Evolutionary conservation across 2,797 vertebrate genomes (phyloP), one percentile per base, ranked within the genome.

Genomic region (Pipistrellus kuhlii): DNA sequence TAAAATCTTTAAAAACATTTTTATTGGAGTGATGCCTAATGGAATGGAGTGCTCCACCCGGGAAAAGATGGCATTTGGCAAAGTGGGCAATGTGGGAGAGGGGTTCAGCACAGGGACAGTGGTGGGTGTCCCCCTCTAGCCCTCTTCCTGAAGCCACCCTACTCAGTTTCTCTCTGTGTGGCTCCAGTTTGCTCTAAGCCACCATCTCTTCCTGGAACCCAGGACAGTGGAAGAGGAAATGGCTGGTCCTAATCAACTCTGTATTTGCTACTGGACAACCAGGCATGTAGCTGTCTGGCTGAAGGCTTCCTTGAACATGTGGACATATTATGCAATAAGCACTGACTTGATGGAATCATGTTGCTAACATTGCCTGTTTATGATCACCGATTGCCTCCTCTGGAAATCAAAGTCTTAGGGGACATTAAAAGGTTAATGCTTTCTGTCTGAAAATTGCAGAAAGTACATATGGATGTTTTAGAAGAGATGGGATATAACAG

Each of bases 401-500:
- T 99, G 97, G 99, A 99, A 98, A 99, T 99, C 97, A 99, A 99
- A 97, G 98, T 99, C 81, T 97, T 99, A 85, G 99, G 99, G 7
- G 99, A 99, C 97, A 99, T 99, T 98, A 99, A 99, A 97, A 98
- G 99, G 77, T 98, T 99, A 25, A 99, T 99, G 99, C 95, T 99
- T 75, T 99, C 99, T 14, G 98, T 99, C 84, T 99, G 99, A 83
- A 99, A 99, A 87, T 98, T 99, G 11, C 99, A 99, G 98, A 99
- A 99, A 97, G 99, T 99, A 96, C 99, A 99, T 75, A 25, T 98
- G 0, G 99, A 99, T 10, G 96, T 99, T 73, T 96, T 99, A 84
- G 99, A 99, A 95, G 99, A 99, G 97, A 98, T 99, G 93, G 99
- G 99, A 6, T 98, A 98, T 94, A 99, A 96, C 32, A 98, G 98